A percentile compares a stretch with the other conserved stretches of the same genome.
Conservation (phyloP, 2,888 invertebrate species). For the Amiota mariae region DNA sequence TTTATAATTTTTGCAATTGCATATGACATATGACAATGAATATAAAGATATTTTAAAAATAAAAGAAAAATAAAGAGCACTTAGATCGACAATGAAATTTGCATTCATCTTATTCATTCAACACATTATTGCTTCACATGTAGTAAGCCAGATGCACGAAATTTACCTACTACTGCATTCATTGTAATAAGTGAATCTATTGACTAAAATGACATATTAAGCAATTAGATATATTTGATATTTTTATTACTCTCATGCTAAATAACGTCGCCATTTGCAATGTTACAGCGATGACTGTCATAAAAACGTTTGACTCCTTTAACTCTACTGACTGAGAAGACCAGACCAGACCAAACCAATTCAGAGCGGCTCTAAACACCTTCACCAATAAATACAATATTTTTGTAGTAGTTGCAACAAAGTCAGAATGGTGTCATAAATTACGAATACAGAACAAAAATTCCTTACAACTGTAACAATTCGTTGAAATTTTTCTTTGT, state of each 20-base stretch:
- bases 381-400: background rate
- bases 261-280: slow-evolving; percentile 6
- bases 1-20: no score
- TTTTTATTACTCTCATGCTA: slow-evolving; percentile 12
- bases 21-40: no score
- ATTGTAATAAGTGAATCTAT: background rate
- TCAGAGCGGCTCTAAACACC: background rate
- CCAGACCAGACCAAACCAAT: background rate
- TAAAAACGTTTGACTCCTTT: slow-evolving; percentile 26
- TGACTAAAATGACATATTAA: background rate
- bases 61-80: no score
- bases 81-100: no score
- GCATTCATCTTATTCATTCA: no score
- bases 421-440: slow-evolving; percentile 13
- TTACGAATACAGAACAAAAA: background rate
- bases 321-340: background rate
- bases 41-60: no score
- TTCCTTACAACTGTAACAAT: no score
- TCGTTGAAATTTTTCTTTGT: no score
- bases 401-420: background rate
- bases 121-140: no score
- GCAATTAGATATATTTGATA: slow-evolving; percentile 2
- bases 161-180: no score
- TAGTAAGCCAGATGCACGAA: no score
- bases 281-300: slow-evolving; percentile 4